Conservation (phyloP, 2,888 invertebrate genomes). For the Xanthorhoe designata region DNA sequence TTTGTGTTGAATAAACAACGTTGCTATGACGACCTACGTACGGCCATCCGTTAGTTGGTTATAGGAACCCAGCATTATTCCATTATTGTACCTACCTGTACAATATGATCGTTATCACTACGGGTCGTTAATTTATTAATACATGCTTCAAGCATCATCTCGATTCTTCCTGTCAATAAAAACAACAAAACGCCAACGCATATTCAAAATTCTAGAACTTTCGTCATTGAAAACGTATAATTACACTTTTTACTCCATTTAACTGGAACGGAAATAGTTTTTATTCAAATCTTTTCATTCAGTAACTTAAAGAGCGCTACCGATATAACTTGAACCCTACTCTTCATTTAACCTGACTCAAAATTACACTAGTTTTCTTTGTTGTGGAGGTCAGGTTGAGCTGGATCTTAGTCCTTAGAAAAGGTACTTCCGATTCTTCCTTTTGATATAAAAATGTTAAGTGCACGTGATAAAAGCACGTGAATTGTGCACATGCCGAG, state of each 20-base stretch:
- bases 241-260: conserved; percentile 8
- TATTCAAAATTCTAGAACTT: not conserved
- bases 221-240: conserved; percentile 11
- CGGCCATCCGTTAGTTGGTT: too few relatives aligned
- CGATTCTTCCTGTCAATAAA: too few relatives aligned
- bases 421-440: conserved; percentile 59
- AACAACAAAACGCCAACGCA: not conserved
- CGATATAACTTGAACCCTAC: not conserved
- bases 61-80: too few relatives aligned
- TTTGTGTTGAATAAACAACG: too few relatives aligned
- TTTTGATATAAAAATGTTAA: conserved; percentile 51
- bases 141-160: too few relatives aligned
- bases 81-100: too few relatives aligned
- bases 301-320: conserved; percentile 36
- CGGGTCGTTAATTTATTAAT: too few relatives aligned
- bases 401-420: conserved; percentile 41
- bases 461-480: not conserved
- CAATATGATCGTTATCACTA: too few relatives aligned
- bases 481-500: conserved; percentile 50
- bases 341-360: conserved; percentile 7
- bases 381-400: conserved; percentile 27
- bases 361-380: not conserved
- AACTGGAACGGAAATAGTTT: conserved; percentile 35
- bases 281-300: conserved; percentile 29
- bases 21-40: too few relatives aligned